phyloP scores from a whole-genome alignment of 2,113 vertebrate genomes.

The Gorsachius goisagi region DNA sequence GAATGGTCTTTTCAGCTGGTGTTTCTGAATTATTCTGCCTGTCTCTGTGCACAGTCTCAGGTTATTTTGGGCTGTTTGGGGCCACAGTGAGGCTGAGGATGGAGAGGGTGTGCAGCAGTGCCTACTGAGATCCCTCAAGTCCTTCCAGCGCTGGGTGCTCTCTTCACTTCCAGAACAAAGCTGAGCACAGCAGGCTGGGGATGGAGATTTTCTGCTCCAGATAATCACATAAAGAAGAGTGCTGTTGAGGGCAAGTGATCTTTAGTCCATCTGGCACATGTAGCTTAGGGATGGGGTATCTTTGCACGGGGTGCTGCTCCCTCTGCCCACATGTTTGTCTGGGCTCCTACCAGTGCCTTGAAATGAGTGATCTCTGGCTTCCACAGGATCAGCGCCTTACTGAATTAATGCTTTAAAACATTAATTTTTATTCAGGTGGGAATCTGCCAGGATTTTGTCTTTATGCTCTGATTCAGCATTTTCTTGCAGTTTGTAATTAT shows the following conservation, averaged over 20 bases:
- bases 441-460: neutral
- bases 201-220: neutral
- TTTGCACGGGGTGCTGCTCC: neutral
- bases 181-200: neutral
- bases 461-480: neutral
- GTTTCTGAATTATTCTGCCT: neutral
- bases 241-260: neutral
- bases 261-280: neutral
- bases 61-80: neutral
- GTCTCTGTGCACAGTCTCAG: neutral
- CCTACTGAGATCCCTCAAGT: neutral
- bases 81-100: neutral
- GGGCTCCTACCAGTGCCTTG: neutral
- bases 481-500: neutral
- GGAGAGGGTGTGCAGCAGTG: neutral
- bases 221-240: neutral
- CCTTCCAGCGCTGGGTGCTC: neutral
- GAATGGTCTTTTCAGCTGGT: neutral
- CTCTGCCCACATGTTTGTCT: neutral
- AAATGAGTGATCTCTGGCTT: neutral
- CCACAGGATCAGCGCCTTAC: neutral
- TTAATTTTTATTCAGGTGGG: neutral
- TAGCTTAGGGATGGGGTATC: neutral
- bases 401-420: neutral
- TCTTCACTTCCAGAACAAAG: neutral